Evolutionary conservation across 2,888 invertebrate species (phyloP).

Genomic region (Nomada fucata): DNA sequence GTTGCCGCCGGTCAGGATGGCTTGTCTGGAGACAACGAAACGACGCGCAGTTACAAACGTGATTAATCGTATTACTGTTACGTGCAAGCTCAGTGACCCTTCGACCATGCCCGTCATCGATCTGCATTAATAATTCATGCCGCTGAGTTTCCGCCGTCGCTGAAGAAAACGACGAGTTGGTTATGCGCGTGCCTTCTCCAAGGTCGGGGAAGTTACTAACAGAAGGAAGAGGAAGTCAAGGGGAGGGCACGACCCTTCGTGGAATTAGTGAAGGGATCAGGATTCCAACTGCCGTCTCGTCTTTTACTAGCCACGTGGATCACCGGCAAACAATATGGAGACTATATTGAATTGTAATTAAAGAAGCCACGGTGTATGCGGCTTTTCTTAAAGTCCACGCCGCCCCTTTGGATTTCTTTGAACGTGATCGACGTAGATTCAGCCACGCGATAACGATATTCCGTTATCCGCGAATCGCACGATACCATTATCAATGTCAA

Average conservation of each 20-base stretch:
- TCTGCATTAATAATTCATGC: slow-evolving; percentile 59
- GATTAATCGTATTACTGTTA: slow-evolving; percentile 44
- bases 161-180: slow-evolving; percentile 36
- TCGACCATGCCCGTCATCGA: slow-evolving; percentile 41
- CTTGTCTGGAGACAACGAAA: slow-evolving; percentile 9
- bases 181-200: slow-evolving; percentile 58
- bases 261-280: slow-evolving; percentile 20
- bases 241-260: slow-evolving; percentile 36
- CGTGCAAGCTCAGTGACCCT: slow-evolving; percentile 37
- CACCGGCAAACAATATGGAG: slow-evolving; percentile 67
- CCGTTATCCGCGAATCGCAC: slow-evolving; percentile 3
- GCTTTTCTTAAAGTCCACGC: background rate
- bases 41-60: slow-evolving; percentile 28
- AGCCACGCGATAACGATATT: background rate
- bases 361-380: slow-evolving; percentile 2
- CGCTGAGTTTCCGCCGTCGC: slow-evolving; percentile 35
- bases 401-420: background rate
- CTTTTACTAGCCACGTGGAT: slow-evolving; percentile 47
- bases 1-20: slow-evolving; percentile 9
- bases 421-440: background rate
- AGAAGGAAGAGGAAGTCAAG: slow-evolving; percentile 45
- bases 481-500: slow-evolving; percentile 52
- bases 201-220: slow-evolving; percentile 38
- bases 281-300: slow-evolving; percentile 8
- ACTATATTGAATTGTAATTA: slow-evolving; percentile 76